A percentile compares a stretch with the other conserved stretches of the same genome.
Evolutionary conservation across 2,888 invertebrate genomes (phyloP).

Genomic region (Hyposoter dolosus): DNA sequence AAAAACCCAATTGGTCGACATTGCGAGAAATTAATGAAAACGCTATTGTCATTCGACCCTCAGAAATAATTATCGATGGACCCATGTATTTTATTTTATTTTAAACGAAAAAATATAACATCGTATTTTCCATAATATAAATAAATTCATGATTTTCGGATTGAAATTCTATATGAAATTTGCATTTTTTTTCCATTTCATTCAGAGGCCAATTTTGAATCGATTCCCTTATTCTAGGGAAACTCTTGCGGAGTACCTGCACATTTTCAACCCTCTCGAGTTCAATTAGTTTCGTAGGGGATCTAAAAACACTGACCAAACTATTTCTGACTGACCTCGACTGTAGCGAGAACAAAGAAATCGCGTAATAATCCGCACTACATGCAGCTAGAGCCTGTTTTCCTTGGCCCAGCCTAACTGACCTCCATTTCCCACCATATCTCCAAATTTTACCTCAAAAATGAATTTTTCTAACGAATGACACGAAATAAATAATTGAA

Average conservation of each 20-base stretch:
- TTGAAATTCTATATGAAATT: not conserved
- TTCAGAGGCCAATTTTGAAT: not conserved
- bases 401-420: not conserved
- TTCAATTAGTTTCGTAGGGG: constrained; percentile 9
- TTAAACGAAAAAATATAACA: not conserved
- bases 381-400: constrained; percentile 17
- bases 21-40: not conserved
- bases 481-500: constrained; percentile 17
- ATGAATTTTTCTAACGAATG: constrained; percentile 48
- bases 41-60: not conserved
- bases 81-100: not conserved
- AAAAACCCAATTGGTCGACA: not conserved
- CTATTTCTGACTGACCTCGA: constrained; percentile 21
- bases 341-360: not conserved
- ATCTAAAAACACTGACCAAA: constrained; percentile 18
- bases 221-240: not conserved
- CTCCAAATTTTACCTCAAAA: constrained; percentile 3
- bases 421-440: constrained; percentile 3
- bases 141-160: not conserved
- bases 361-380: constrained; percentile 19
- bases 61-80: not conserved
- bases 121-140: not conserved
- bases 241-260: not conserved
- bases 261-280: constrained; percentile 3
- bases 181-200: not conserved